Evolutionary conservation across 2,888 invertebrate species (phyloP), one percentile per base, ranked within the genome.

Genomic region (Cheilosia impressa): DNA sequence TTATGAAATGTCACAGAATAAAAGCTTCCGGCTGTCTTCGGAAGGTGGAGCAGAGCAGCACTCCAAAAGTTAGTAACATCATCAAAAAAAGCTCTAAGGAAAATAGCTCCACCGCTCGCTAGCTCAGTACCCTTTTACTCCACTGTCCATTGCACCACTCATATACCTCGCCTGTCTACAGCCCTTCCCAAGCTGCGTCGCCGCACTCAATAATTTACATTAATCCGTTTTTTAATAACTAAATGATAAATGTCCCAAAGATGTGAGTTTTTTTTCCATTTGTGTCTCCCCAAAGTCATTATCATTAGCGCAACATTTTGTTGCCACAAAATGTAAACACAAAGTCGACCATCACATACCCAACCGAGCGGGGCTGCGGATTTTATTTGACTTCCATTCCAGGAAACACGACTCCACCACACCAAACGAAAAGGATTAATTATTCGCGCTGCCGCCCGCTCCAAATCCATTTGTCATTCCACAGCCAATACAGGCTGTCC

Each of bases 381-480:
- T 43, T 65, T 57, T 52, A 66, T 66, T 81, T 58, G 68, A 63
- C 55, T 43, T 71, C 38, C 50, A 55, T 78, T 83, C 83, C 62
- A 55, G 62, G 78, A 78, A 78, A 68, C 50, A 58, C 34, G 43
- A 55, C 47, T 47, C 22, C 38, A 53, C 15, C 13, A 6, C 27
- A 52, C 52, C 45, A 60, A 19, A 4, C 38, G 24, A 38, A 9
- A 72, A 85, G 76, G 85, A 85, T 85, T 85, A 85, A 81, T 85
- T 85, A 75, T 75, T 75, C 72, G 81, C 57, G 31, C 41, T 15
- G 13, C 34, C 34, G 10, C 13, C 75, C 52, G 71, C 69, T 81
- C 62, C 62, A 81, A 71, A 47, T 76, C 85, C 85, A 85, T 85
- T 85, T 85, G 85, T 85, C 85, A 85, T 85, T 85, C 43, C 76